Percentiles rank a stretch among this genome's conserved stretches.
Conservation (phyloP, 2,797 vertebrate species). For the Cryptoblepharus egeriae region DNA sequence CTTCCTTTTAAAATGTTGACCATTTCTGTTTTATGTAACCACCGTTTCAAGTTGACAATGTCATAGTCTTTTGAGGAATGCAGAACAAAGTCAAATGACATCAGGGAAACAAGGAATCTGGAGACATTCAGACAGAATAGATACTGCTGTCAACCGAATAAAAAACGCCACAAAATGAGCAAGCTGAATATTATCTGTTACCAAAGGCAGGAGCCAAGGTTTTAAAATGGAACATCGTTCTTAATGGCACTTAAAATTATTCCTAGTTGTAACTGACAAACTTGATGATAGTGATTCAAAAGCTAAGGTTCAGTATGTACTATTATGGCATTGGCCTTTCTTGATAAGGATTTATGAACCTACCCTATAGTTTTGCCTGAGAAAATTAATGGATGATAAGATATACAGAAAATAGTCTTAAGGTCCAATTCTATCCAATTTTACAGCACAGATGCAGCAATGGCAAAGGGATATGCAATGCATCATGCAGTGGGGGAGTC, state of each 20-base stretch:
- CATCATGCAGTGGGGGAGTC: too few species aligned
- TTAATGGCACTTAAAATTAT: neutral
- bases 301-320: neutral
- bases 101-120: neutral
- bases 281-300: neutral
- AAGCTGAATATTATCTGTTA: neutral
- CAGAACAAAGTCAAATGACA: neutral
- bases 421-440: too few species aligned
- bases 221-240: neutral
- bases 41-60: slow-evolving; percentile 43
- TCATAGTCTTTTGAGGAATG: slow-evolving; percentile 25
- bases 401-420: neutral
- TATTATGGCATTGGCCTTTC: neutral
- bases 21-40: slow-evolving; percentile 48
- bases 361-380: neutral
- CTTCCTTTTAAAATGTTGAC: slow-evolving; percentile 9
- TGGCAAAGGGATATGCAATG: too few species aligned
- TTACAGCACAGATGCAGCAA: too few species aligned
- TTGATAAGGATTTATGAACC: neutral
- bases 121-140: neutral
- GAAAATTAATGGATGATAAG: neutral
- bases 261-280: neutral
- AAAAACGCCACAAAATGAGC: neutral
- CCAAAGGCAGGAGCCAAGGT: neutral
- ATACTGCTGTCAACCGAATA: neutral